Evolutionary conservation across 1,140 invertebrate genomes (phyloP).

Genomic region (Panagrolaimus sp.): DNA sequence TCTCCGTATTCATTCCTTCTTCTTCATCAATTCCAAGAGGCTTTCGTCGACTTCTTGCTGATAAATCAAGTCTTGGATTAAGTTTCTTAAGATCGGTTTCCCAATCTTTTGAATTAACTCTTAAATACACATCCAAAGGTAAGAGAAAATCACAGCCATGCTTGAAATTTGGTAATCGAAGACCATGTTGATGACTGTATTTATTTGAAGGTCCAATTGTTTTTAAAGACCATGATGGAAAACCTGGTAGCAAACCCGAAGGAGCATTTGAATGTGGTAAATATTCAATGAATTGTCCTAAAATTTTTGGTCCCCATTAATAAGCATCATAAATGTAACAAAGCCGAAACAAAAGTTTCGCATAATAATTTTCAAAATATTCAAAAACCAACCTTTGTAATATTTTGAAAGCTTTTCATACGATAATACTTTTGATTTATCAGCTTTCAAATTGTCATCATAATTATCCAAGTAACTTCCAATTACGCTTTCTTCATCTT

Average conservation of each 20-base stretch:
- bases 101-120: slow-evolving; percentile 61
- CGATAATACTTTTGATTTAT: neutral
- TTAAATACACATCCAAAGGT: slow-evolving; percentile 72
- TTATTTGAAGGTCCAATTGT: slow-evolving; percentile 80
- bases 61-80: slow-evolving; percentile 2
- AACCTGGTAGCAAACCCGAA: slow-evolving; percentile 69
- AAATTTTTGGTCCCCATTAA: too few relatives aligned
- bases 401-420: neutral
- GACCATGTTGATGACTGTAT: slow-evolving; percentile 77
- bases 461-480: neutral
- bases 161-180: slow-evolving; percentile 70
- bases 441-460: neutral
- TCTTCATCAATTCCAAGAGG: neutral
- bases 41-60: slow-evolving; percentile 31
- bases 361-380: too few relatives aligned
- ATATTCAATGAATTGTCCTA: slow-evolving; percentile 7
- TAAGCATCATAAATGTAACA: too few relatives aligned
- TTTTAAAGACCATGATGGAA: slow-evolving; percentile 82
- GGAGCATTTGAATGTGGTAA: slow-evolving; percentile 5
- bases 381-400: neutral
- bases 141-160: slow-evolving; percentile 80
- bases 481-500: neutral
- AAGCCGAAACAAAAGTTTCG: too few relatives aligned
- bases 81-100: slow-evolving; percentile 56
- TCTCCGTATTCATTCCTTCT: too few relatives aligned